These are phyloP conservation scores for Parapsyche elsis DNA, from an alignment of 1,140 invertebrate species.

Conservation along the genomic window DNA sequence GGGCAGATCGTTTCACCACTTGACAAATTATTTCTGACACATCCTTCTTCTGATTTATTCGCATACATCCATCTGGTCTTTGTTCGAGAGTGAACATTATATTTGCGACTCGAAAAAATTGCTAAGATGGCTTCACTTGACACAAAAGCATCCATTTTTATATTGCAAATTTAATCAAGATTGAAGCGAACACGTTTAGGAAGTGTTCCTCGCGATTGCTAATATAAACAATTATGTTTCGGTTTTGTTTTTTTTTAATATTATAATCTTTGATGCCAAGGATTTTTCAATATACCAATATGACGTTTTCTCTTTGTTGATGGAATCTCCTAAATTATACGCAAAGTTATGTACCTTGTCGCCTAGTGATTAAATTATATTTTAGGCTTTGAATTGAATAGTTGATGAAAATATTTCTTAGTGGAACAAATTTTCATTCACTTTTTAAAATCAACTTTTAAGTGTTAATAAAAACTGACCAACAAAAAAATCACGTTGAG, in stretches of 20 bases:
- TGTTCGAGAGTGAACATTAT: neutral
- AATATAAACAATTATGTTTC: neutral
- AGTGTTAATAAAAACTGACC: too few species aligned
- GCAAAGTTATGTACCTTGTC: too few species aligned
- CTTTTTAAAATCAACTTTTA: too few species aligned
- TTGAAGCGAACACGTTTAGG: too few species aligned
- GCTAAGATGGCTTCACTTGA: neutral
- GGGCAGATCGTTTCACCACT: constrained; percentile 20
- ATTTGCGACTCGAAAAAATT: neutral
- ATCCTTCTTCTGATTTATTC: constrained; percentile 32
- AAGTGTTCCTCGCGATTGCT: neutral
- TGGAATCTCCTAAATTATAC: too few species aligned
- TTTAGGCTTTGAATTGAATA: too few species aligned
- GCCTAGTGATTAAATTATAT: too few species aligned
- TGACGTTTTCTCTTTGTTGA: too few species aligned
- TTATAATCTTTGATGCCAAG: neutral
- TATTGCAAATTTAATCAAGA: too few species aligned
- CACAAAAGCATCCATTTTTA: neutral
- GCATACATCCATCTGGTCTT: constrained; percentile 22
- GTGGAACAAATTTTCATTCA: too few species aligned
- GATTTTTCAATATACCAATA: neutral
- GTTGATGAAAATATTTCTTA: too few species aligned
- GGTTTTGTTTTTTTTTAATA: neutral
- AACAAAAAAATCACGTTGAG: too few species aligned
- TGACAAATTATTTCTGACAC: constrained; percentile 32